phyloP scores from a whole-genome alignment of 2,113 vertebrate genomes.

The Anhinga anhinga region DNA sequence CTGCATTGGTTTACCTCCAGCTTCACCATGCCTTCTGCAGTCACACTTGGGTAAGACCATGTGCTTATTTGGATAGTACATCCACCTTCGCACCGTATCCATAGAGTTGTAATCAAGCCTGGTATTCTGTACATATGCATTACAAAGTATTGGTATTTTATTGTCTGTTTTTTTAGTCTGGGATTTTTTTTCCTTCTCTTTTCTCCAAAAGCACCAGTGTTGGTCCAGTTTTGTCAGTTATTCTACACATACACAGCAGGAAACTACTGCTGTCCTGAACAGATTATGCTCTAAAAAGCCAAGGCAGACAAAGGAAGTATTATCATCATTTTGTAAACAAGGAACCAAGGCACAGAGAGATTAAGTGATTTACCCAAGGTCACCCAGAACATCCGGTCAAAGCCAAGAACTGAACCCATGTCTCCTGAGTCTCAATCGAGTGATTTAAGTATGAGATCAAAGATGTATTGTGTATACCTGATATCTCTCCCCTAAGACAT shows the following conservation, averaged over 20 bases:
- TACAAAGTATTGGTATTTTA: background rate
- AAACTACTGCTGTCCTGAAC: conserved; percentile 31
- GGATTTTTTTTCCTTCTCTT: background rate
- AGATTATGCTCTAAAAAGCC: conserved; percentile 50
- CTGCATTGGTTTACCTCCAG: rapidly evolving
- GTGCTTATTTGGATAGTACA: background rate
- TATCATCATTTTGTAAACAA: conserved; percentile 64
- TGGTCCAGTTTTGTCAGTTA: background rate
- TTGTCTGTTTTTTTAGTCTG: background rate
- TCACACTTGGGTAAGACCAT: background rate
- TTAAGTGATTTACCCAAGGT: conserved; percentile 65
- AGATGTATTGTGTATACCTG: conserved; percentile 40
- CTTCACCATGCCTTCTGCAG: background rate
- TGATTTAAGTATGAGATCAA: conserved; percentile 48
- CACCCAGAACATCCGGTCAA: conserved; percentile 47
- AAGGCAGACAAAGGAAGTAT: conserved; percentile 51
- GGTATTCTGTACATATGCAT: background rate
- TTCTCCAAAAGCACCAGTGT: background rate
- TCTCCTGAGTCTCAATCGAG: conserved; percentile 40
- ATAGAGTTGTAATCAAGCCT: background rate
- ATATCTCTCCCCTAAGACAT: background rate
- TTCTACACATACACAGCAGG: background rate
- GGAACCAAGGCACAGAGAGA: conserved; percentile 51
- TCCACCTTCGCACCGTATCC: background rate
- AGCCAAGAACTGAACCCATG: conserved; percentile 35